Evolutionary conservation across 2,888 invertebrate species (phyloP).

Genomic region (Lacanobia wlatinum): DNA sequence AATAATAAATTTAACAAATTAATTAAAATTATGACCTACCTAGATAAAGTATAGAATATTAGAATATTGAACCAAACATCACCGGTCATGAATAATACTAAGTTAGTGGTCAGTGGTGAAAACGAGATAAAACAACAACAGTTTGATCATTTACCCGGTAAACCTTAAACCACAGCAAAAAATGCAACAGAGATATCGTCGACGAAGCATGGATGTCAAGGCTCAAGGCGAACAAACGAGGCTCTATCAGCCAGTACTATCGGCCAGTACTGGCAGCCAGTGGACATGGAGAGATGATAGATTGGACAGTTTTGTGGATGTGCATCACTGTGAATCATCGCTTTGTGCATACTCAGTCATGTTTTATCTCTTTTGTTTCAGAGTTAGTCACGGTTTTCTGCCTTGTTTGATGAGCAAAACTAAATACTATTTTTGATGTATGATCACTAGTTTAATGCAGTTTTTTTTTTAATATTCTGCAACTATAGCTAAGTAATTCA

Average conservation of each 20-base stretch:
- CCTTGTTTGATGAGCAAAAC: neutral
- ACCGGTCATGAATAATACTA: neutral
- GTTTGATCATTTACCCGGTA: constrained; percentile 16
- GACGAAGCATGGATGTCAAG: constrained; percentile 60
- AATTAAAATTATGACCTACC: too few relatives aligned
- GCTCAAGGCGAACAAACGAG: constrained; percentile 55
- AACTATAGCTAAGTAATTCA: neutral
- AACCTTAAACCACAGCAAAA: constrained; percentile 41
- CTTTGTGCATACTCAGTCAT: neutral
- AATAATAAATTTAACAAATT: too few relatives aligned
- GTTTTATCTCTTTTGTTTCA: neutral
- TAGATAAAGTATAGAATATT: too few relatives aligned
- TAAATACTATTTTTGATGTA: neutral
- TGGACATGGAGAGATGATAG: constrained; percentile 35
- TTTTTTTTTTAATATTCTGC: too few relatives aligned
- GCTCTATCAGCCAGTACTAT: constrained; percentile 32
- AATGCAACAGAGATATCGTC: constrained; percentile 39
- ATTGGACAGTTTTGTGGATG: constrained; percentile 44
- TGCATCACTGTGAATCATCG: constrained; percentile 35
- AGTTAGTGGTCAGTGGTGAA: neutral
- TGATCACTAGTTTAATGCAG: too few relatives aligned
- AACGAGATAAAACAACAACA: constrained; percentile 8
- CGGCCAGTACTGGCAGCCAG: constrained; percentile 11
- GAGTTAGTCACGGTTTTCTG: constrained; percentile 4
- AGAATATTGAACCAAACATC: too few relatives aligned